Percentiles rank a stretch among this genome's conserved stretches.
Conservation (phyloP, 1,140 invertebrate genomes). For the Eufriesea mexicana region DNA sequence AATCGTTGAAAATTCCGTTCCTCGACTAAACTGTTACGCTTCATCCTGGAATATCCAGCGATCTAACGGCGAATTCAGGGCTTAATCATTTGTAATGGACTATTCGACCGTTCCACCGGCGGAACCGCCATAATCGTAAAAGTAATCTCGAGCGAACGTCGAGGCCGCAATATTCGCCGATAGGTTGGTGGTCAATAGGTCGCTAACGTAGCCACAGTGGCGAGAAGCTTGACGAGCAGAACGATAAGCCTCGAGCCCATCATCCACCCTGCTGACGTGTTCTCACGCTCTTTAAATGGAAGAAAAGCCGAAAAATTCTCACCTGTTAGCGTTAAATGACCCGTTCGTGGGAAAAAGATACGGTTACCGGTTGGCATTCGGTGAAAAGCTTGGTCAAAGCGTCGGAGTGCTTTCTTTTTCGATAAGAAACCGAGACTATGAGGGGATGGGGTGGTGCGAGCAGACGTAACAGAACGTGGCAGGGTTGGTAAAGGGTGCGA, state of each 20-base stretch:
- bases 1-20: background rate
- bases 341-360: background rate
- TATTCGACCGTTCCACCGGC: background rate
- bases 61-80: background rate
- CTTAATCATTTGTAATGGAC: constrained; percentile 19
- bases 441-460: background rate
- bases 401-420: background rate
- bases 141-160: constrained; percentile 9
- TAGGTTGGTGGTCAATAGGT: constrained; percentile 2
- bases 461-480: background rate
- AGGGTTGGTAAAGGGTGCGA: background rate
- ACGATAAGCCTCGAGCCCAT: constrained; percentile 13
- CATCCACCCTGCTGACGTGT: background rate
- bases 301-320: background rate
- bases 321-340: background rate
- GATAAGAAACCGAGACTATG: background rate
- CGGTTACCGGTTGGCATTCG: background rate
- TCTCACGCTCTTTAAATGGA: background rate
- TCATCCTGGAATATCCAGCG: background rate
- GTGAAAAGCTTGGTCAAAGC: constrained; percentile 32
- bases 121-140: constrained; percentile 24
- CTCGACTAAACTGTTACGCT: background rate
- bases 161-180: constrained; percentile 6
- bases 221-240: background rate
- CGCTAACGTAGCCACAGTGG: background rate